These are phyloP conservation scores for Magallana angulata DNA, from an alignment of 1,140 invertebrate genomes.

Conservation along the genomic window DNA sequence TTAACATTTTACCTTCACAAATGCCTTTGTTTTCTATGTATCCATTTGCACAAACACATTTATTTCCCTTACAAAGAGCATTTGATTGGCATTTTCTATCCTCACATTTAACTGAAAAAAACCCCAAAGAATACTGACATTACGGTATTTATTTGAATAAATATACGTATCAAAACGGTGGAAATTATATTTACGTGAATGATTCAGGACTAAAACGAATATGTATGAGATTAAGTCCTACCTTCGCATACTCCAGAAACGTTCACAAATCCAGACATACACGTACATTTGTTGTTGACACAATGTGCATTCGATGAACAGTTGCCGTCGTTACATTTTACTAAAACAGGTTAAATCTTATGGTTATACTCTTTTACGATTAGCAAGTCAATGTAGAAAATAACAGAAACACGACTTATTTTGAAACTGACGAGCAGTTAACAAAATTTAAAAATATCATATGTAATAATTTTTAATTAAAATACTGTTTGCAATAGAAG, in stretches of 20 bases:
- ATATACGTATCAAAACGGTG: no score
- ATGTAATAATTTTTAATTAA: no score
- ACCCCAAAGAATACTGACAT: background rate
- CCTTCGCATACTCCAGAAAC: background rate
- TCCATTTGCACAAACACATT: background rate
- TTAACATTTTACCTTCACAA: background rate
- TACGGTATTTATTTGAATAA: no score
- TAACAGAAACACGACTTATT: no score
- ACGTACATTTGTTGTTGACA: background rate
- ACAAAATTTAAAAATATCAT: no score
- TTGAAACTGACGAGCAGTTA: no score
- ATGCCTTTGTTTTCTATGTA: background rate
- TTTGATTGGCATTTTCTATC: slow-evolving; percentile 14
- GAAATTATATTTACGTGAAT: no score
- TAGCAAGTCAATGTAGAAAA: no score
- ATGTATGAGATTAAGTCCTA: background rate
- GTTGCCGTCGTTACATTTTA: background rate
- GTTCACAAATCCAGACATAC: background rate
- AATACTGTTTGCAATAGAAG: no score
- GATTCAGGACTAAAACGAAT: no score
- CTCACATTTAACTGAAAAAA: background rate
- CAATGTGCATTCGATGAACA: background rate
- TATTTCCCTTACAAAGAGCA: background rate
- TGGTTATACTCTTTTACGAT: no score
- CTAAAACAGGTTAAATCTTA: no score